Evolutionary conservation across 2,888 invertebrate species (phyloP).

Genomic region (Ashinkailepas kermadecensis): DNA sequence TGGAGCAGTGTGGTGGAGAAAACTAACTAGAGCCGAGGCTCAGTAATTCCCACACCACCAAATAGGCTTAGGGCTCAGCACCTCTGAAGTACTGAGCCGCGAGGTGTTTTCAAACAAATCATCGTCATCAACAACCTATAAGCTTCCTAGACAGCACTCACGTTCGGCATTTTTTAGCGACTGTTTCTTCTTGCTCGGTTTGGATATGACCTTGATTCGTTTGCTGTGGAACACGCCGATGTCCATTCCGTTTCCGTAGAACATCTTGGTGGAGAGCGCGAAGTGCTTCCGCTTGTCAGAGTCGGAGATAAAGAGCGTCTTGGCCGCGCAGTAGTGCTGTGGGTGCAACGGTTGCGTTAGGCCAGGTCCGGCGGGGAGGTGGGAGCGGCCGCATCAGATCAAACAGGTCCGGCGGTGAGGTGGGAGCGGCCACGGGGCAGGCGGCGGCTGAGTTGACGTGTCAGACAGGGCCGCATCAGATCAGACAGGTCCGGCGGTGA

Average conservation of each 20-base stretch:
- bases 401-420: too few relatives aligned
- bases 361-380: too few relatives aligned
- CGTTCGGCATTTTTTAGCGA: conserved; percentile 95
- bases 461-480: too few relatives aligned
- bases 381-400: neutral
- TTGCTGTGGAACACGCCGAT: conserved; percentile 98
- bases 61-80: too few relatives aligned
- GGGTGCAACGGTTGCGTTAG: conserved; percentile 28
- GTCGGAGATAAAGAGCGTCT: conserved; percentile 97
- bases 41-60: too few relatives aligned
- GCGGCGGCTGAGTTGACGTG: too few relatives aligned
- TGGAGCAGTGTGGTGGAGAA: too few relatives aligned
- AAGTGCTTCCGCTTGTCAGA: conserved; percentile 99
- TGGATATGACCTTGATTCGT: conserved; percentile 98
- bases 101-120: too few relatives aligned
- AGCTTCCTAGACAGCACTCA: conserved; percentile 41
- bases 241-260: conserved; percentile 96
- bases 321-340: conserved; percentile 95
- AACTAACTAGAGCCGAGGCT: too few relatives aligned
- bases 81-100: too few relatives aligned
- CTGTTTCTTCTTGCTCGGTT: conserved; percentile 99
- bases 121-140: too few relatives aligned
- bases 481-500: too few relatives aligned
- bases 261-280: conserved; percentile 98
- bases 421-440: neutral